Base-by-base conservation (phyloP, 2,888 invertebrate genomes). In the Amiota communis region DNA sequence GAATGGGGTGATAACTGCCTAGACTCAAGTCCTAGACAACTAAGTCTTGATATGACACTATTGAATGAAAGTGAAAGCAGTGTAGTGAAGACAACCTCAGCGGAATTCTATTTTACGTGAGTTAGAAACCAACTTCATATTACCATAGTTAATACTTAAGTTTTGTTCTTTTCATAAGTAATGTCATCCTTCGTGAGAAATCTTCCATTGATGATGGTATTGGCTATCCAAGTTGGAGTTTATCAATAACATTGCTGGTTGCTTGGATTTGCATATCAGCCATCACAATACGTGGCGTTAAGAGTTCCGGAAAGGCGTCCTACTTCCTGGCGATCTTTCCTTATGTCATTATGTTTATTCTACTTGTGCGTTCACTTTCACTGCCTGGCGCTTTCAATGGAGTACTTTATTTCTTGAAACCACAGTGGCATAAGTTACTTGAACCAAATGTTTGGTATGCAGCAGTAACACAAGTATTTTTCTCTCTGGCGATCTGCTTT, bases 321-420 rank as follows among this genome's bases (percentile, higher is more conserved):
- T 95, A 95, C 85, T 93, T 95, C 80, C 91, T 94, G 3, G 94
- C 94, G 0, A 88, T 94, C 17, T 93, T 94, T 83, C 94, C 94
- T 0, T 93, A 93, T 81, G 85, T 91, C 59, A 91, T 94, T 64
- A 91, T 94, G 87, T 79, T 92, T 46, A 90, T 91, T 17, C 87
- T 94, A 68, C 89, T 94, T n/a, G 89, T 92, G 67, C 90, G 93
- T 68, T 91, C 93, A 0, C 87, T 91, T 17, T 92, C 92, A 0
- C 83, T 93, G 63, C 91, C 92, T 0, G 94, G 94, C 0, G 93
- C 94, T 13, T 80, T 88, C 1, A 87, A 92, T 70, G 94, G 93
- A 0, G 92, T 94, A n/a, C 81, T 92, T 1, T 94, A 92, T 87
- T 94, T 94, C 81, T 88, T 94, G 59, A 92, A 88, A 74, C 94